These are phyloP conservation scores for Colletes latitarsis DNA, from an alignment of 1,140 invertebrate species.

Conservation along the genomic window DNA sequence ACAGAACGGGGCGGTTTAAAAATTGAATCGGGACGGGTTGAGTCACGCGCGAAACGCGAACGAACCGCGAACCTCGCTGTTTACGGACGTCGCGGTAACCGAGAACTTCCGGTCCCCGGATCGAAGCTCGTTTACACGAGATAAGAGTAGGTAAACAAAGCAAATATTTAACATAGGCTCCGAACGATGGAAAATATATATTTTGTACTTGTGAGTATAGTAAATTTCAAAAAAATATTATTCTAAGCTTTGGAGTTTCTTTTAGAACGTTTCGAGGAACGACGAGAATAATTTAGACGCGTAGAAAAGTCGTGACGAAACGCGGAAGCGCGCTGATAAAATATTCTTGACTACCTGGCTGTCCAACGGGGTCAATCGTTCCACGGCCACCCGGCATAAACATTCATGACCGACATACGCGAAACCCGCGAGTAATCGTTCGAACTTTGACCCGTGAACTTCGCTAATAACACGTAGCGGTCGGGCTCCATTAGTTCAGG, in stretches of 20 bases:
- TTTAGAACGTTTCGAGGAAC: too few relatives aligned
- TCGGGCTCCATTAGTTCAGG: slow-evolving; percentile 59
- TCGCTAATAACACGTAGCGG: slow-evolving; percentile 54
- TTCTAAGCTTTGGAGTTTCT: too few relatives aligned
- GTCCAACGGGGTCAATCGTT: slow-evolving; percentile 25
- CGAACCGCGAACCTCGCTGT: neutral
- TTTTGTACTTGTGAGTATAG: too few relatives aligned
- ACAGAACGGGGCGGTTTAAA: slow-evolving; percentile 38
- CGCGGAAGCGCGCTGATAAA: neutral
- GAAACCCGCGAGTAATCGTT: slow-evolving; percentile 16
- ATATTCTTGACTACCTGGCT: neutral
- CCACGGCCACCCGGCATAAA: slow-evolving; percentile 5
- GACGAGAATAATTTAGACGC: too few relatives aligned
- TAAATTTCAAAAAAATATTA: too few relatives aligned
- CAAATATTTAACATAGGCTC: too few relatives aligned
- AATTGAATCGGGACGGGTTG: slow-evolving; percentile 50
- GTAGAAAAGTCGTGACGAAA: neutral
- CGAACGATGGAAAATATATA: too few relatives aligned
- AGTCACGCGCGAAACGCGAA: slow-evolving; percentile 40
- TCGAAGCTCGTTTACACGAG: too few relatives aligned
- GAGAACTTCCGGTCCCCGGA: too few relatives aligned
- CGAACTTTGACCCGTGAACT: slow-evolving; percentile 59
- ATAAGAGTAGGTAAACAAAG: too few relatives aligned
- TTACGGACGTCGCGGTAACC: neutral
- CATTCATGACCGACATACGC: slow-evolving; percentile 31